These are phyloP conservation scores for Cheilosia urbana DNA, from an alignment of 2,888 invertebrate genomes.

Conservation along the genomic window DNA sequence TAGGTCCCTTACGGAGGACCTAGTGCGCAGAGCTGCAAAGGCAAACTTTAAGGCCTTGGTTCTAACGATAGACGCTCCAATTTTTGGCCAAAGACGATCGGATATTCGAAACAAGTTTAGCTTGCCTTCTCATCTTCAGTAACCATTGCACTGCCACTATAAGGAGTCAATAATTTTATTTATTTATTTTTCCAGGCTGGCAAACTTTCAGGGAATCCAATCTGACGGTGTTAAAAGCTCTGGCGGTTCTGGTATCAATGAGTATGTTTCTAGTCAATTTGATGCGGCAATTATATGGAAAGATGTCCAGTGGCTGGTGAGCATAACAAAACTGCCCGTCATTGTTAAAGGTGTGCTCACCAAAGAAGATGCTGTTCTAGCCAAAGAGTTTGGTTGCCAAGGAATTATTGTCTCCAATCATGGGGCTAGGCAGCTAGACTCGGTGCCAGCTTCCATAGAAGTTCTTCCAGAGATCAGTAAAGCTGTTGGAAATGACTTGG, in stretches of 20 bases:
- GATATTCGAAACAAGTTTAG: conserved; percentile 93
- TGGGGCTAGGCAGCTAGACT: conserved; percentile 91
- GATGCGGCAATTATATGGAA: conserved; percentile 93
- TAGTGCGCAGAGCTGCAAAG: conserved; percentile 91
- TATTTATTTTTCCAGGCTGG: conserved; percentile 86
- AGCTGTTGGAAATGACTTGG: conserved; percentile 88
- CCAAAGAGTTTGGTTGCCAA: conserved; percentile 89
- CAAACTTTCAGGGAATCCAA: conserved; percentile 89
- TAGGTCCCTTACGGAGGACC: conserved; percentile 86
- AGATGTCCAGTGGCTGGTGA: conserved; percentile 93
- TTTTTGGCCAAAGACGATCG: conserved; percentile 92
- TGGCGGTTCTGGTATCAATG: conserved; percentile 88
- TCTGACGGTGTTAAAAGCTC: conserved; percentile 79
- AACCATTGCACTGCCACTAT: not conserved
- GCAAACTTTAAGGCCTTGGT: conserved; percentile 94
- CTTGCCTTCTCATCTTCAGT: conserved; percentile 91
- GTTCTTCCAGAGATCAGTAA: conserved; percentile 91
- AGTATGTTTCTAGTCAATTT: conserved; percentile 90
- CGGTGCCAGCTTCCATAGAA: conserved; percentile 93
- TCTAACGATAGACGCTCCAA: conserved; percentile 94
- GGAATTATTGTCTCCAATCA: conserved; percentile 97
- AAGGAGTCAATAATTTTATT: not conserved
- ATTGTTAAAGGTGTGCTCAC: conserved; percentile 94
- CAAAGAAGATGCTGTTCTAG: conserved; percentile 92
- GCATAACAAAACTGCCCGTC: conserved; percentile 91